Percentiles rank a stretch among this genome's conserved stretches.
phyloP scores from a whole-genome alignment of 30 jellyfish, hydroid and myxozoan genomes.

The Chrysaora quinquecirrha region DNA sequence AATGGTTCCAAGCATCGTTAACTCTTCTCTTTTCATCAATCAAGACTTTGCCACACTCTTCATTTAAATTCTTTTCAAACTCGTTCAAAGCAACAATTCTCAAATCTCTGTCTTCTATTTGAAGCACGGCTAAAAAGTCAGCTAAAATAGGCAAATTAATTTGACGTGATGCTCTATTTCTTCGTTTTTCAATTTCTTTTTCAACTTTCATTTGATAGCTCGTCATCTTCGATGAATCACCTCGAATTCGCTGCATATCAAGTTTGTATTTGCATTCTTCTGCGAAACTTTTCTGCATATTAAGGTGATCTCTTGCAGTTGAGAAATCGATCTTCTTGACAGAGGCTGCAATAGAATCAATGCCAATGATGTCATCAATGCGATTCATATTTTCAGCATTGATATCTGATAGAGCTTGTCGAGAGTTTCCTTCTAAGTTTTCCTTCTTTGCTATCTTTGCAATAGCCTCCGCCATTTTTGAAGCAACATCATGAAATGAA shows the following conservation, averaged over 20 bases:
- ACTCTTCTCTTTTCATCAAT: neutral
- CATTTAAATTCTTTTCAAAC: neutral
- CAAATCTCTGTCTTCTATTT: neutral
- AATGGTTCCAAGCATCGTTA: neutral
- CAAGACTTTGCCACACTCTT: neutral
- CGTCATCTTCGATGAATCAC: neutral
- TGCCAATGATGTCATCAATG: neutral
- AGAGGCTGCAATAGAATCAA: neutral
- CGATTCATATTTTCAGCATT: neutral
- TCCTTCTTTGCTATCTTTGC: neutral
- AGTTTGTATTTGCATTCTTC: neutral
- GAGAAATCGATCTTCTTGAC: neutral
- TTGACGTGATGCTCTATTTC: neutral
- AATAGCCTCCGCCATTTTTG: neutral
- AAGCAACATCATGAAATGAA: no score
- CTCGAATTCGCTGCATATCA: neutral
- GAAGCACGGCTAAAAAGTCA: constrained; percentile 1
- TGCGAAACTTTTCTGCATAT: neutral
- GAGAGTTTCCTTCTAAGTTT: neutral
- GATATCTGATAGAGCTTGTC: neutral
- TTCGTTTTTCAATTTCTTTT: neutral
- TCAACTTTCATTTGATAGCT: neutral
- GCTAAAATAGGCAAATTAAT: neutral
- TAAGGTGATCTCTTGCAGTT: neutral
- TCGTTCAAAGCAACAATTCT: neutral